Evolutionary conservation across 2,797 vertebrate species (phyloP).

Genomic region (Ambastaia sidthimunki): DNA sequence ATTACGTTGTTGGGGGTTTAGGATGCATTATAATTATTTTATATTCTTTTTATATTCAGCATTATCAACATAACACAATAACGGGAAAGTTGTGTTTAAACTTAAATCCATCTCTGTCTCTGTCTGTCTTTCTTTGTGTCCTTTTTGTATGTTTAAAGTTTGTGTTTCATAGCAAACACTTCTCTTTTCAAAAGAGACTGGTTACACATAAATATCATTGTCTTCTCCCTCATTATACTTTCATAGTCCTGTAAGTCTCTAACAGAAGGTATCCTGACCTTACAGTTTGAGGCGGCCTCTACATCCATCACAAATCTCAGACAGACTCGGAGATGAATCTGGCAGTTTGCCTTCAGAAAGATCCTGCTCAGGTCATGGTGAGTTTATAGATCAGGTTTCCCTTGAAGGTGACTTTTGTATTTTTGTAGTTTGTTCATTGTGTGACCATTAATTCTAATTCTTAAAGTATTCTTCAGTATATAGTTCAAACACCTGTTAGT

Average conservation of each 20-base stretch:
- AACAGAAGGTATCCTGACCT: constrained; percentile 34
- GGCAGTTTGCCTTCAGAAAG: constrained; percentile 37
- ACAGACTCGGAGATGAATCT: constrained; percentile 33
- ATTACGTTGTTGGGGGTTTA: neutral
- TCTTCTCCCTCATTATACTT: neutral
- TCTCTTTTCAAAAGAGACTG: neutral
- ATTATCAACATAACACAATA: neutral
- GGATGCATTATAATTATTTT: neutral
- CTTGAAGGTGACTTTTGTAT: neutral
- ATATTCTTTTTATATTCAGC: neutral
- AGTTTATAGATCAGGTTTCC: constrained; percentile 15
- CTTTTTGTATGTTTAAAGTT: neutral
- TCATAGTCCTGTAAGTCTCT: constrained; percentile 19
- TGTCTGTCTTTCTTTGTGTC: neutral
- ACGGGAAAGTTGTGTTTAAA: neutral
- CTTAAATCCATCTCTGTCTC: no score
- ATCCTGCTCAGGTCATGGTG: constrained; percentile 40
- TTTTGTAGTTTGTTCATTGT: neutral
- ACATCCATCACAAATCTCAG: constrained; percentile 37
- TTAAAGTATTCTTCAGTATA: neutral
- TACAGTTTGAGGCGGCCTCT: constrained; percentile 33
- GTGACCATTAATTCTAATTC: neutral
- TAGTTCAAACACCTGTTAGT: neutral
- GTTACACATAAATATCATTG: constrained; percentile 4
- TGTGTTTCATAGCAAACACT: neutral